Percentiles rank a stretch among this genome's conserved stretches.
Evolutionary conservation across 2,113 vertebrate genomes (phyloP).

Genomic region (Boulengerochromis microlepis): DNA sequence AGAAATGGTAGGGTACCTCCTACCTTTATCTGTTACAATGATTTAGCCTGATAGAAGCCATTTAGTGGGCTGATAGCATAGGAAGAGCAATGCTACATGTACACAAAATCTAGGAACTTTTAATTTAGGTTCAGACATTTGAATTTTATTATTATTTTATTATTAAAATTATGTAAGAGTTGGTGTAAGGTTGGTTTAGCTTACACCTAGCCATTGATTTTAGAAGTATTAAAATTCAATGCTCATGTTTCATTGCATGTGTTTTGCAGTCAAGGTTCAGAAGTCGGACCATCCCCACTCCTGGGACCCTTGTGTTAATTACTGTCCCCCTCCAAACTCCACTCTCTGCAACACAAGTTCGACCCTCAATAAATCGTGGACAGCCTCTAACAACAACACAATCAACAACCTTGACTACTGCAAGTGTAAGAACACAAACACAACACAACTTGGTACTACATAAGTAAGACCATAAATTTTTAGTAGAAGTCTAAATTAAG

Average conservation of each 20-base stretch:
- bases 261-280: slow-evolving; percentile 63
- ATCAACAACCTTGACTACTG: slow-evolving; percentile 65
- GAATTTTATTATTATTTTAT: background rate
- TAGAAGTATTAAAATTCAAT: background rate
- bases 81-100: background rate
- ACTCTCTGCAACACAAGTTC: slow-evolving; percentile 46
- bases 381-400: slow-evolving; percentile 61
- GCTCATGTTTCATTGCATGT: background rate
- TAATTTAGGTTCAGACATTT: background rate
- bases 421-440: slow-evolving; percentile 48
- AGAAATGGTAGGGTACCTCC: background rate
- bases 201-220: background rate
- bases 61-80: background rate
- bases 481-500: background rate
- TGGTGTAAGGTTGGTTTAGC: background rate
- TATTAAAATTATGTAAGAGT: background rate
- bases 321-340: slow-evolving; percentile 47
- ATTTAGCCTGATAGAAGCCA: background rate
- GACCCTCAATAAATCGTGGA: slow-evolving; percentile 62
- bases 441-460: background rate
- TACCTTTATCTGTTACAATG: background rate
- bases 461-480: background rate
- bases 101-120: background rate
- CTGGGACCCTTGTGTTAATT: slow-evolving; percentile 66
- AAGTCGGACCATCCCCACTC: slow-evolving; percentile 65